Percentiles rank a stretch among this genome's conserved stretches.
Conservation (phyloP, 2,888 invertebrate species). For the Oscheius sp. region DNA sequence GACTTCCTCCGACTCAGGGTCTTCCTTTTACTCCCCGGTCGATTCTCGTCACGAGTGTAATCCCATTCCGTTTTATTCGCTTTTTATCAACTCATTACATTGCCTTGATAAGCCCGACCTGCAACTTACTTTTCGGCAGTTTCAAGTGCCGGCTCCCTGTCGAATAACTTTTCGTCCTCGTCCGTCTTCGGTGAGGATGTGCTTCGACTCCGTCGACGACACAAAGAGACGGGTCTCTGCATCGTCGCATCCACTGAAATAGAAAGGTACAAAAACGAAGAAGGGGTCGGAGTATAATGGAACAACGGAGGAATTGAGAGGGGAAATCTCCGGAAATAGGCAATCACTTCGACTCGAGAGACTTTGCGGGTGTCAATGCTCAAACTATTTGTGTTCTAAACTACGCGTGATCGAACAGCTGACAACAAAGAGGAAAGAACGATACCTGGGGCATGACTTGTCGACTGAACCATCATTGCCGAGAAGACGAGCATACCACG, state of each 20-base stretch:
- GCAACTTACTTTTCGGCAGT: slow-evolving; percentile 11
- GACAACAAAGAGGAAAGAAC: slow-evolving; percentile 6
- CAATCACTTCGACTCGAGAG: too few relatives aligned
- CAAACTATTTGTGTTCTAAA: not conserved
- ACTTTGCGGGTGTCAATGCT: not conserved
- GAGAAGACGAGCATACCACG: slow-evolving; percentile 19
- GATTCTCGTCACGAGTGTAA: not conserved
- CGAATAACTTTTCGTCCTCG: slow-evolving; percentile 6
- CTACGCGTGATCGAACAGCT: not conserved
- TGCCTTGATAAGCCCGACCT: not conserved
- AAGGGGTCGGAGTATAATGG: not conserved
- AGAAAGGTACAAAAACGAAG: not conserved
- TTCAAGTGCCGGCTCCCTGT: slow-evolving; percentile 18
- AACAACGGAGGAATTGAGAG: not conserved
- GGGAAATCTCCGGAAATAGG: not conserved
- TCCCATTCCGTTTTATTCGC: slow-evolving; percentile 5
- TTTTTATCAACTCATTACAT: not conserved
- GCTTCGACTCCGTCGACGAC: slow-evolving; percentile 25
- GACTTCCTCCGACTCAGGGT: not conserved
- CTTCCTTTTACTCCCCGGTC: not conserved
- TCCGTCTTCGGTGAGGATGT: slow-evolving; percentile 8
- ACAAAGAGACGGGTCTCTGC: slow-evolving; percentile 16
- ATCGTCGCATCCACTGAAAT: slow-evolving; percentile 28
- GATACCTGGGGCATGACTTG: slow-evolving; percentile 14
- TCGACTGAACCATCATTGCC: slow-evolving; percentile 23